Conservation (phyloP, 2,888 invertebrate genomes). For the Callinectes sapidus region DNA sequence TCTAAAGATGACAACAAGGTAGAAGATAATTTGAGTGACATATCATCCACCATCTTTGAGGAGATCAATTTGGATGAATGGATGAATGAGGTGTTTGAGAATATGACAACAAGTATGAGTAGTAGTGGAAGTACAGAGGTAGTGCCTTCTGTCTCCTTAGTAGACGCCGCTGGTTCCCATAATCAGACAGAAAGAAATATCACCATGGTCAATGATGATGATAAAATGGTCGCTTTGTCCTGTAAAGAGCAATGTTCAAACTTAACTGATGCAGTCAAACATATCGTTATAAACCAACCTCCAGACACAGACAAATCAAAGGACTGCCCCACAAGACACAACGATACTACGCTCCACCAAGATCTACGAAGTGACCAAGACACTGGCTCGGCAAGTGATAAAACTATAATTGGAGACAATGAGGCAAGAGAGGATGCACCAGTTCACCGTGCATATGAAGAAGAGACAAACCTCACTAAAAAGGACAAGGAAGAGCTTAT, state of each 20-base stretch:
- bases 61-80: neutral
- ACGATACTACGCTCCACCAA: neutral
- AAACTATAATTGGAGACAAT: neutral
- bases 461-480: neutral
- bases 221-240: neutral
- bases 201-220: neutral
- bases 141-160: neutral
- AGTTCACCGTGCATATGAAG: neutral
- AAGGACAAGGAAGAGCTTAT: neutral
- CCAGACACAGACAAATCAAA: neutral
- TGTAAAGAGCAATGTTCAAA: neutral
- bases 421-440: neutral
- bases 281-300: neutral
- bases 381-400: neutral
- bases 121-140: neutral
- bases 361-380: neutral
- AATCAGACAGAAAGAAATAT: neutral
- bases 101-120: neutral
- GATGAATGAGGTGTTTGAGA: neutral
- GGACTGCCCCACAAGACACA: neutral
- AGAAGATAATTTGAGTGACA: constrained; percentile 13
- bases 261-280: neutral
- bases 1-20: neutral
- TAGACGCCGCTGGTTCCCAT: neutral
- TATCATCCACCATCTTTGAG: constrained; percentile 41